Conservation (phyloP, 2,113 vertebrate species). For the Phaetusa simplex region DNA sequence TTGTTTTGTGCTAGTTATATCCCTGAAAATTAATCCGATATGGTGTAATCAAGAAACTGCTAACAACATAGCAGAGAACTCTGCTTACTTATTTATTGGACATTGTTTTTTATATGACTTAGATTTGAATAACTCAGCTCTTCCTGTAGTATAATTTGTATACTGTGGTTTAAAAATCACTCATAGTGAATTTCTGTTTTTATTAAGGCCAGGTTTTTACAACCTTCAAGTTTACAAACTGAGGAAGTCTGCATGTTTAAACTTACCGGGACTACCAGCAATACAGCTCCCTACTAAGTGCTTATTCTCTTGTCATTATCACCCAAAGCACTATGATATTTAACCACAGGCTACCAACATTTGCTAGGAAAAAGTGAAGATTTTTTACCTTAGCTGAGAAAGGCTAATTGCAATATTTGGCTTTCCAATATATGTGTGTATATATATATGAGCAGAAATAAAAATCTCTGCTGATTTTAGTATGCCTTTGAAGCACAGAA, state of each 20-base stretch:
- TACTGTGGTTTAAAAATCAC: not conserved
- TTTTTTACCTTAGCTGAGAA: not conserved
- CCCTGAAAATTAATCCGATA: not conserved
- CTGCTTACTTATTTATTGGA: not conserved
- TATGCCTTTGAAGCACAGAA: not conserved
- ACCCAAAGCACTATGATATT: not conserved
- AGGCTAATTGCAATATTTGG: not conserved
- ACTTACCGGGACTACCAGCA: not conserved
- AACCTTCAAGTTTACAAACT: not conserved
- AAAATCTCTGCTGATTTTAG: not conserved
- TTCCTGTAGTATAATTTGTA: not conserved
- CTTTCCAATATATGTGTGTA: not conserved
- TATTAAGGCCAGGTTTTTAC: not conserved
- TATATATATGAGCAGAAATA: not conserved
- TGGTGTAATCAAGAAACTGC: not conserved
- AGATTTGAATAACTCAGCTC: not conserved
- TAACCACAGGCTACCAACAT: not conserved
- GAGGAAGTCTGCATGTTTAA: not conserved
- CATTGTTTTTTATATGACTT: not conserved
- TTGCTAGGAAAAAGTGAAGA: not conserved
- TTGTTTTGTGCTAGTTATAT: constrained; percentile 8
- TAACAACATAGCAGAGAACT: not conserved
- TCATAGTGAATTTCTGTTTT: not conserved
- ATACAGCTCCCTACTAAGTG: not conserved
- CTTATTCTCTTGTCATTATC: not conserved